Evolutionary conservation across 1,140 invertebrate species (phyloP), one percentile per base, ranked within the genome.

Genomic region (Lepidurus packardi): DNA sequence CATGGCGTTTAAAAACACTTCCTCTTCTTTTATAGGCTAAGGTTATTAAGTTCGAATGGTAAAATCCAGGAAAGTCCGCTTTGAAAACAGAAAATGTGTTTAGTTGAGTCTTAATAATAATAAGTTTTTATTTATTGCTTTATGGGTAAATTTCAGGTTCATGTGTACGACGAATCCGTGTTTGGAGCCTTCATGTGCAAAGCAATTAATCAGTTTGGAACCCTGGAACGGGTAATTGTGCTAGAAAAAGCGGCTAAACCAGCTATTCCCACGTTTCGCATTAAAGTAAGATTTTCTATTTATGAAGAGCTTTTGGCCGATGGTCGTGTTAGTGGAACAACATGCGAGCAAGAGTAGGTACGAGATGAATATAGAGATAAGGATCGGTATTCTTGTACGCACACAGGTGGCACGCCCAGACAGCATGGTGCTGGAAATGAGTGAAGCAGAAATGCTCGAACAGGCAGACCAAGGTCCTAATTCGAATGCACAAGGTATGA

Each of bases 101-200:
- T 47, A 47, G 9, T 10, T 10, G 10, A 4, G n/a, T n/a, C n/a
- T n/a, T 2, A 7, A 65, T n/a, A 65, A 65, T n/a, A 65, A 7
- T 65, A 0, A 65, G 10, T 65, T 21, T 65, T 21, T 65, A 65
- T n/a, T 21, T 65, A 16, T 34, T 77, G 13, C 53, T 65, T n/a
- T 65, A 16, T 65, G 16, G 9, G 43, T 34, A 77, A 77, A 77
- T 82, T 83, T 7, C 83, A 87, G 80, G 82, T 89, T 0, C 82
- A 81, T n/a, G 84, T 88, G 5, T 83, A 83, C 5, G 85, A 88
- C 79, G 80, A 82, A 16, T 84, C 83, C 8, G 84, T 83, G 21
- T 88, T 88, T 77, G 88, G 87, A 13, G 85, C 85, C 77, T 89
- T 89, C 82, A 84, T 85, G 42, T 90, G 89, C 81, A 83, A 84